phyloP scores from a whole-genome alignment of 2,113 vertebrate genomes.

The Trichechus manatus region DNA sequence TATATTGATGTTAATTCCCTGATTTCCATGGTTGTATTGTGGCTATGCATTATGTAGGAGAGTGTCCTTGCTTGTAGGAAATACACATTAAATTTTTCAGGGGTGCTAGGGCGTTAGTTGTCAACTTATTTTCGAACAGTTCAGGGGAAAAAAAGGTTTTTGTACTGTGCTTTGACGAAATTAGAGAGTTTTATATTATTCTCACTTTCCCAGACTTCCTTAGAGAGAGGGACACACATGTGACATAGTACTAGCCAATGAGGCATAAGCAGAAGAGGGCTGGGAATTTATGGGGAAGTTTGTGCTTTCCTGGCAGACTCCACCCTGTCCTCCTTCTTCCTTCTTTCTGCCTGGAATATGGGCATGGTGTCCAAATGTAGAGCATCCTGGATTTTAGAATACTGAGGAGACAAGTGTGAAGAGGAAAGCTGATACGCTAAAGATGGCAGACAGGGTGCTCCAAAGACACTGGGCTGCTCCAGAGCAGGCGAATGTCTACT shows the following conservation, averaged over 20 bases:
- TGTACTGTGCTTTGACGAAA: background rate
- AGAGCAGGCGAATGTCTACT: background rate
- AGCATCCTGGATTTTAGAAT: background rate
- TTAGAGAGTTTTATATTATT: background rate
- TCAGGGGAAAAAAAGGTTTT: background rate
- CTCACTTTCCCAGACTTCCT: background rate
- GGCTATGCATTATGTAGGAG: background rate
- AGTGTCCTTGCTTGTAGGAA: background rate
- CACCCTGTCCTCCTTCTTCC: background rate
- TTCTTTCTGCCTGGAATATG: background rate
- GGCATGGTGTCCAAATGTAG: background rate
- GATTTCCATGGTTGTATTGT: background rate
- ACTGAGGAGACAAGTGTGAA: background rate
- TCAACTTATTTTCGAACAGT: background rate
- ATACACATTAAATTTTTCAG: background rate
- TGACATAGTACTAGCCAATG: background rate
- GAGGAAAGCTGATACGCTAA: background rate
- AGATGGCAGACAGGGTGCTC: background rate
- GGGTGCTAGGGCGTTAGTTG: background rate
- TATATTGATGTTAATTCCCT: background rate
- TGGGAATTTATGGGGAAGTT: background rate
- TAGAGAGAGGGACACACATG: background rate
- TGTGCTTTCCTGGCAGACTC: background rate
- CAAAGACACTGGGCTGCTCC: background rate
- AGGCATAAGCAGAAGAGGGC: background rate